Evolutionary conservation across 2,888 invertebrate species (phyloP).

Genomic region (Tuberolachnus salignus): DNA sequence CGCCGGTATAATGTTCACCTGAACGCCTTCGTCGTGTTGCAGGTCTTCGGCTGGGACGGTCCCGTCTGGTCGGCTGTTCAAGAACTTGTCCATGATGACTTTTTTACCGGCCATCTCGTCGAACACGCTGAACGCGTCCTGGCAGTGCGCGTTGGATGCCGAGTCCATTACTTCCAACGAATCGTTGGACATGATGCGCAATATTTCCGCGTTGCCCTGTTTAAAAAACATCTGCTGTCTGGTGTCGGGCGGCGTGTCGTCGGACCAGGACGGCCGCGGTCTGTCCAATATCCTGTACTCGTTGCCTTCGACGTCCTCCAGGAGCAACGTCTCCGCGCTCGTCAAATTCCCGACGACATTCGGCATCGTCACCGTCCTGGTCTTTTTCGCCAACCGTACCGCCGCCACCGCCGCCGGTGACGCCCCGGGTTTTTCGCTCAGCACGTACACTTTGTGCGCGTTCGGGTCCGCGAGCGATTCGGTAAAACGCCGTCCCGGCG

Average conservation of each 20-base stretch:
- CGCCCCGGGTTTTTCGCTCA: conserved; percentile 29
- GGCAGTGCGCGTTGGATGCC: conserved; percentile 1
- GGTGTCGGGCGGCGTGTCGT: conserved; percentile 11
- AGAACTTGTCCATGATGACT: conserved; percentile 81
- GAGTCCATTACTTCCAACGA: conserved; percentile 57
- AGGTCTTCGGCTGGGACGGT: conserved; percentile 53
- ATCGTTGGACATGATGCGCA: conserved; percentile 73
- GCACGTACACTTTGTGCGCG: conserved; percentile 24
- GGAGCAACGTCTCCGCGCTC: conserved; percentile 65
- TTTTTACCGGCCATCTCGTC: conserved; percentile 79
- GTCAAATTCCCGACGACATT: not conserved
- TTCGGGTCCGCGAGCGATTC: not conserved
- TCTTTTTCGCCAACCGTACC: conserved; percentile 23
- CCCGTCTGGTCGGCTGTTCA: conserved; percentile 68
- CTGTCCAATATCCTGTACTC: conserved; percentile 60
- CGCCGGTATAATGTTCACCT: not conserved
- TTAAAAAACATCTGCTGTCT: conserved; percentile 74
- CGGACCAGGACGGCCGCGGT: conserved; percentile 34
- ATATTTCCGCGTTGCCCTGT: conserved; percentile 84
- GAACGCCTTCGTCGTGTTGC: not conserved
- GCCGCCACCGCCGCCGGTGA: not conserved
- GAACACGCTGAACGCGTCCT: conserved; percentile 8
- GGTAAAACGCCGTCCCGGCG: not conserved
- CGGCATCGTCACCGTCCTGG: conserved; percentile 4
- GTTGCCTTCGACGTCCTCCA: conserved; percentile 68